These are phyloP conservation scores for Elaeidobius kamerunicus DNA, from an alignment of 2,888 invertebrate genomes.

Conservation along the genomic window DNA sequence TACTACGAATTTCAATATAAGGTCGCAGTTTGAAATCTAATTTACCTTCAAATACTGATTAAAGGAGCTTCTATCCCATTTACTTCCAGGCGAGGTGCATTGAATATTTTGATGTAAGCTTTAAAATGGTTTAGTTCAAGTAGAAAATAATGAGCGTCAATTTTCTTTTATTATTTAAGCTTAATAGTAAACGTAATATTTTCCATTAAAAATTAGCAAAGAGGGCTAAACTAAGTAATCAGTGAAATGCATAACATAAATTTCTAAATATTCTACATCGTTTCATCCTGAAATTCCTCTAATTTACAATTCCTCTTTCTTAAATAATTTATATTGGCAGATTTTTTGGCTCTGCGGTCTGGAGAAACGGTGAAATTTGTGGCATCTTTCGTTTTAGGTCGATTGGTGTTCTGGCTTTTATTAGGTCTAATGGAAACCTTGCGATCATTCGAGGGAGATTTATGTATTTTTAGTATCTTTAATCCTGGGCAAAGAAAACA, in stretches of 20 bases:
- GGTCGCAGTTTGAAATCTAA: neutral
- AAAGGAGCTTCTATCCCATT: neutral
- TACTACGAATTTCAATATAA: neutral
- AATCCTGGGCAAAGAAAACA: constrained; percentile 7
- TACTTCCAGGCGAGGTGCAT: neutral
- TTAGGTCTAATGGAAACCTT: constrained; percentile 19
- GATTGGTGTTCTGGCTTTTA: constrained; percentile 16
- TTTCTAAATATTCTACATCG: no score
- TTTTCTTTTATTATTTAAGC: no score
- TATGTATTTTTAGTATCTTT: constrained; percentile 17
- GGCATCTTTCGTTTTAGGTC: constrained; percentile 7
- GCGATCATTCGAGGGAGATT: constrained; percentile 10
- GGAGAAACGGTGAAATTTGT: neutral
- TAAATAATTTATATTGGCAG: constrained; percentile 14
- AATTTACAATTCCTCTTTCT: constrained; percentile 8
- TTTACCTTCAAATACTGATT: neutral
- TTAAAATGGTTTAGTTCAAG: no score
- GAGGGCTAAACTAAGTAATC: no score
- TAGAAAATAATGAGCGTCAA: no score
- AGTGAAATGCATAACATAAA: no score
- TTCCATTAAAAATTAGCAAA: no score
- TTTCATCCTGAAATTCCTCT: constrained; percentile 3
- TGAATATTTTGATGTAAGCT: no score
- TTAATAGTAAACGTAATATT: no score
- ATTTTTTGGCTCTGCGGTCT: constrained; percentile 1